Evolutionary conservation across 92 coral and sea anemone species (phyloP).

Genomic region (Actinernus sp.): DNA sequence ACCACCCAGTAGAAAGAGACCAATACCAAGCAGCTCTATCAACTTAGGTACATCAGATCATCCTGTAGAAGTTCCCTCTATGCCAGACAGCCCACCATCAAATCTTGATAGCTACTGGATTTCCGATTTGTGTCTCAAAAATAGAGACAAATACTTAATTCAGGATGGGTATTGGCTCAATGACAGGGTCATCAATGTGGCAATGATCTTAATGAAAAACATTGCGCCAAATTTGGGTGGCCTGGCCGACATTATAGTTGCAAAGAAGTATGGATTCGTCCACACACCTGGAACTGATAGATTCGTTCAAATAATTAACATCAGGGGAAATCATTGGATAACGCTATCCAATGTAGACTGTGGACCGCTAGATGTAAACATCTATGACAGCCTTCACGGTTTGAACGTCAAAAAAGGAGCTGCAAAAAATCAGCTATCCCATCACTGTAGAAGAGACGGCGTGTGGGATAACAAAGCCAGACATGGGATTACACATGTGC

Average conservation of each 20-base stretch:
- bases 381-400: slow-evolving; percentile 46
- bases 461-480: slow-evolving; percentile 5
- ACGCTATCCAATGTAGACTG: slow-evolving; percentile 27
- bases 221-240: slow-evolving; percentile 37
- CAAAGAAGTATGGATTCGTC: slow-evolving; percentile 36
- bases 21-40: no score
- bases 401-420: slow-evolving; percentile 10
- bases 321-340: slow-evolving; percentile 52
- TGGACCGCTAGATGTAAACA: background rate
- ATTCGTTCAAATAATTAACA: slow-evolving; percentile 20
- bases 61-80: no score
- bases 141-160: no score
- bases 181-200: no score
- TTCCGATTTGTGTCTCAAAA: no score
- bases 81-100: no score
- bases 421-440: slow-evolving; percentile 49
- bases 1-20: no score
- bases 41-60: no score
- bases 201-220: slow-evolving; percentile 25
- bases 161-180: no score
- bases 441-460: slow-evolving; percentile 48
- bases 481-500: background rate
- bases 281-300: background rate
- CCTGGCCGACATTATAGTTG: slow-evolving; percentile 47
- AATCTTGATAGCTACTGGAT: no score